phyloP scores from a whole-genome alignment of 2,888 invertebrate genomes.

The Ptychoptera contaminata region DNA sequence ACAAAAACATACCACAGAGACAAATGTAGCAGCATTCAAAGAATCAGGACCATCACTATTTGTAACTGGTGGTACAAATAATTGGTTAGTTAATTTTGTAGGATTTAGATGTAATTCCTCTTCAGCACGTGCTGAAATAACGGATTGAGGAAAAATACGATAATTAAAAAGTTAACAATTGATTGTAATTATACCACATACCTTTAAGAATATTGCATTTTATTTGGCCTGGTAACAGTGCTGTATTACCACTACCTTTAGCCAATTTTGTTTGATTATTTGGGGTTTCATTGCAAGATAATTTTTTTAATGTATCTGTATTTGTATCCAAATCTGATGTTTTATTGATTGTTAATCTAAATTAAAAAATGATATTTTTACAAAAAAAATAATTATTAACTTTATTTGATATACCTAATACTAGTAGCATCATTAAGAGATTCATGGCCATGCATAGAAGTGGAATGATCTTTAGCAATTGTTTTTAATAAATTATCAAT shows the following conservation, averaged over 20 bases:
- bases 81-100: constrained; percentile 40
- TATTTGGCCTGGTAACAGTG: constrained; percentile 76
- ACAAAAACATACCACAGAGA: constrained; percentile 51
- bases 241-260: constrained; percentile 42
- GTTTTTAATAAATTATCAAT: constrained; percentile 65
- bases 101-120: constrained; percentile 38
- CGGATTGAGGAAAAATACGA: too few relatives aligned
- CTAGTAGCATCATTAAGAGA: constrained; percentile 39
- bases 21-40: constrained; percentile 49
- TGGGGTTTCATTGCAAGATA: constrained; percentile 45
- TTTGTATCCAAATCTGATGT: constrained; percentile 37
- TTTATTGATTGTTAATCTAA: constrained; percentile 31
- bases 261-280: constrained; percentile 55
- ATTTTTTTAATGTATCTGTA: constrained; percentile 48
- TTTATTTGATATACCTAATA: constrained; percentile 25
- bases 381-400: not conserved
- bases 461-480: constrained; percentile 50
- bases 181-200: constrained; percentile 27
- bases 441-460: constrained; percentile 39
- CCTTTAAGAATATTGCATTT: constrained; percentile 93
- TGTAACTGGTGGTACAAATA: constrained; percentile 36
- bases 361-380: constrained; percentile 18
- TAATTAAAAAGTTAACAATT: constrained; percentile 31
- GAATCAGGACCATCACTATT: constrained; percentile 31
- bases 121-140: constrained; percentile 41